Percentiles rank a stretch among this genome's conserved stretches.
phyloP scores from a whole-genome alignment of 2,888 invertebrate species.

The Unio delphinus region DNA sequence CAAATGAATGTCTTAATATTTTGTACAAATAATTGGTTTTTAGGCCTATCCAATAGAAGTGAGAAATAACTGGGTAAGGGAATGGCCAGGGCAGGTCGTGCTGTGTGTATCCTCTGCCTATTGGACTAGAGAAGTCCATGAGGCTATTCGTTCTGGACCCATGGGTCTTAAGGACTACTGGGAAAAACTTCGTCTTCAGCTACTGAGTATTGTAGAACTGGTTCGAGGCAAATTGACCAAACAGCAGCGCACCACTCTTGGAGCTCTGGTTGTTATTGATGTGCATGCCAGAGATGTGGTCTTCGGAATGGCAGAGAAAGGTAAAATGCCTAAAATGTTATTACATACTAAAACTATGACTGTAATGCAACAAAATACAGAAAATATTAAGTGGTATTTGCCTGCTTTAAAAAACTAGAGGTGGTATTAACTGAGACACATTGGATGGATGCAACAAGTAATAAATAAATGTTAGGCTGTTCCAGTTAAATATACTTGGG shows the following conservation, averaged over 20 bases:
- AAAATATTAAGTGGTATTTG: too few relatives aligned
- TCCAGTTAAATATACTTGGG: too few relatives aligned
- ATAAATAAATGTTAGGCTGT: too few relatives aligned
- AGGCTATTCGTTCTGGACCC: slow-evolving; percentile 78
- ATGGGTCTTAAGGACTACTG: slow-evolving; percentile 77
- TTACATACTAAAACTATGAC: not conserved
- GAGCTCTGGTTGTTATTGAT: slow-evolving; percentile 91
- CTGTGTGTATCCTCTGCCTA: slow-evolving; percentile 85
- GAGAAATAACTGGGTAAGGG: slow-evolving; percentile 85
- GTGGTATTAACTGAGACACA: too few relatives aligned
- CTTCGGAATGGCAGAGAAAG: slow-evolving; percentile 73
- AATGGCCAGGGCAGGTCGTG: slow-evolving; percentile 94
- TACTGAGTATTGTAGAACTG: slow-evolving; percentile 82
- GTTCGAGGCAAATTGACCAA: slow-evolving; percentile 87
- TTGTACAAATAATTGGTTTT: not conserved
- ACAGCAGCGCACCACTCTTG: slow-evolving; percentile 90
- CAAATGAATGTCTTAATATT: too few relatives aligned
- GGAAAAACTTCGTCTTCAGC: slow-evolving; percentile 76
- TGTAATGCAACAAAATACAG: not conserved
- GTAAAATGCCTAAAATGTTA: slow-evolving; percentile 26
- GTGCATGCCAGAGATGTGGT: slow-evolving; percentile 94
- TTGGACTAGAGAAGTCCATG: slow-evolving; percentile 86
- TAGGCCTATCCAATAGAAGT: slow-evolving; percentile 67
- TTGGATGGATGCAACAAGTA: too few relatives aligned
- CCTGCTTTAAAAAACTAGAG: too few relatives aligned